Base-by-base conservation (phyloP, 2,888 invertebrate species). In the Eremobia ochroleuca region DNA sequence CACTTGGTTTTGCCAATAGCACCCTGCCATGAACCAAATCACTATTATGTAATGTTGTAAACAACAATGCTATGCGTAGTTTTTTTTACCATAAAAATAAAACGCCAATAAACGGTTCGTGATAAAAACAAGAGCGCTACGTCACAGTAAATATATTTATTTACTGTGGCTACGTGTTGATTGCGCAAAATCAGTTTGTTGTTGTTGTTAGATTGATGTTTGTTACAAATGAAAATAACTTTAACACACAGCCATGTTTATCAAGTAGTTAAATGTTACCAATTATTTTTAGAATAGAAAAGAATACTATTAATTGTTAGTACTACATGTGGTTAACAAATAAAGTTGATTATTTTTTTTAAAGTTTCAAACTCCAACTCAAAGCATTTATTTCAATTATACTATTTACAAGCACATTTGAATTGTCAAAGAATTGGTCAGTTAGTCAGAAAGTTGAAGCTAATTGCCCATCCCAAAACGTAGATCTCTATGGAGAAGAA, bases 161-260 rank as follows among this genome's bases (percentile, higher is more conserved):
- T n/a, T n/a, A n/a, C n/a, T n/a, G n/a, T n/a, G n/a, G n/a, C n/a
- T n/a, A 25, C 46, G 46, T 59, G 52, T 58, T 34, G 31, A 4
- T 82, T 82, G 71, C 59, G 64, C n/a, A 82, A 85, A 37, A 72
- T 3, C 59, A 52, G 72, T 76, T 79, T 70, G 37, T 59, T 72
- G 49, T 49, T 25, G n/a, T 68, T 62, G 62, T 62, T 52, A 37
- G 49, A 52, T 40, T 28, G 37, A 65, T 37, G 31, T 69, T 52
- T 65, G 25, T 67, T 66, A 34, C 62, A 84, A 79, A 71, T 69
- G 6, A 69, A 46, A 70, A 59, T 28, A 66, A 46, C 21, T 40
- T 18, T 21, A 9, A 52, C 49, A 31, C 73, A 21, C 31, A 18
- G 1, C 13, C 1, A 18, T 28, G 34, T 34, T 61, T 25, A 61